phyloP scores from a whole-genome alignment of 2,888 invertebrate genomes.

The Megaustenia siamemsis region DNA sequence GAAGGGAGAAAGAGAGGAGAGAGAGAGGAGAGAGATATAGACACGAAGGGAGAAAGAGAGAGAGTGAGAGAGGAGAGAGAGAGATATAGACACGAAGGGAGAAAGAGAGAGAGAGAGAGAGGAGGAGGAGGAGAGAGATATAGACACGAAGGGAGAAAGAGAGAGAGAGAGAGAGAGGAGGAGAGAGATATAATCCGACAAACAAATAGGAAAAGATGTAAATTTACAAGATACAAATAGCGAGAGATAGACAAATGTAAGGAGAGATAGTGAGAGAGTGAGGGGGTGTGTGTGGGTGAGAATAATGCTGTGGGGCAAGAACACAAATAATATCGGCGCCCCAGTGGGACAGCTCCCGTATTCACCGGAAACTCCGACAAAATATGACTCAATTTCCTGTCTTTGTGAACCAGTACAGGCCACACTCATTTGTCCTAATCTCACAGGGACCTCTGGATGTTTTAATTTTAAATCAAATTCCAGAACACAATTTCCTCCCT shows the following conservation, averaged over 20 bases:
- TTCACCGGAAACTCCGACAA: neutral
- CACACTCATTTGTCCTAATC: slow-evolving; percentile 43
- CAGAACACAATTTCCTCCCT: slow-evolving; percentile 45
- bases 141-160: neutral
- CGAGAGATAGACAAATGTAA: neutral
- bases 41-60: too few species aligned
- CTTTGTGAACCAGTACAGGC: slow-evolving; percentile 22
- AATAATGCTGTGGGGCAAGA: neutral
- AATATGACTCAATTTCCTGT: slow-evolving; percentile 41
- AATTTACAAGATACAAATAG: neutral
- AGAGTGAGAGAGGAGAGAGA: too few species aligned
- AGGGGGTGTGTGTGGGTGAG: neutral
- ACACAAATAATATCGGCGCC: neutral
- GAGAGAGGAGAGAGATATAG: too few species aligned
- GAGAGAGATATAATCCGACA: neutral
- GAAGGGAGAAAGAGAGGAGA: too few species aligned
- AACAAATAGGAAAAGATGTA: neutral
- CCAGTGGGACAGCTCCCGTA: neutral
- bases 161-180: neutral
- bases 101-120: too few species aligned
- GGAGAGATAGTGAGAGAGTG: neutral
- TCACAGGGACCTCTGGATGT: slow-evolving; percentile 9
- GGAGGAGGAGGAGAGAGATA: neutral
- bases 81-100: too few species aligned
- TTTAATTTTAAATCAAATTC: slow-evolving; percentile 55